These are phyloP conservation scores for Phoeniculus purpureus DNA, from an alignment of 2,797 vertebrate genomes.

Conservation along the genomic window DNA sequence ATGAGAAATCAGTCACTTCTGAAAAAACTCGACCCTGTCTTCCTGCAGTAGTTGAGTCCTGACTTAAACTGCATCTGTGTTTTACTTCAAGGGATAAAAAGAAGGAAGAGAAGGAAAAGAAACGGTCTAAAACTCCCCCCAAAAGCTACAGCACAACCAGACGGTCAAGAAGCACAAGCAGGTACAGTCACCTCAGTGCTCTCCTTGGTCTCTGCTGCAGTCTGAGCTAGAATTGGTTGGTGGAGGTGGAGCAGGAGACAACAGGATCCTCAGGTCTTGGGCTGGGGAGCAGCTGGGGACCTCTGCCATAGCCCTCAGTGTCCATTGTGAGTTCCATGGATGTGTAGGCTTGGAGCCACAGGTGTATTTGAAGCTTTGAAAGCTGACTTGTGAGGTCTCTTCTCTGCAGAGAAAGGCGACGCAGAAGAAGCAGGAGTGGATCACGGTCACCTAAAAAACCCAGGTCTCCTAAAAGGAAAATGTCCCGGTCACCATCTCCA, in stretches of 20 bases:
- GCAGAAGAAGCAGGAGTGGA: constrained; percentile 87
- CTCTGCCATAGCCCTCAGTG: no score
- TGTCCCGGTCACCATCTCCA: constrained; percentile 89
- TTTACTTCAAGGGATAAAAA: constrained; percentile 86
- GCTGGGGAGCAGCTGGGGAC: no score
- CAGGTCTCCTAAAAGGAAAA: constrained; percentile 88
- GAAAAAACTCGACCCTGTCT: no score
- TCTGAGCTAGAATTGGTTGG: no score
- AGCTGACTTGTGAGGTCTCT: neutral
- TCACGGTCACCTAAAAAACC: constrained; percentile 89
- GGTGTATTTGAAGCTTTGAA: neutral
- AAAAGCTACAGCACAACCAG: constrained; percentile 98
- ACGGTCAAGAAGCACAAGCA: constrained; percentile 91
- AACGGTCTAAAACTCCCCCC: constrained; percentile 96
- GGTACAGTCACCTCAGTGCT: constrained; percentile 71
- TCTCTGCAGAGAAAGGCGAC: constrained; percentile 82
- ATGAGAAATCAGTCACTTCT: no score
- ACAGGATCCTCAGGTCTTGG: no score
- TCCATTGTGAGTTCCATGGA: no score
- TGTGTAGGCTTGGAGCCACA: neutral
- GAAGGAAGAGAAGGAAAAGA: constrained; percentile 96
- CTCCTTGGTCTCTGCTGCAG: neutral
- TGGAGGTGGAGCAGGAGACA: no score
- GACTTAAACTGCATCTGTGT: neutral
- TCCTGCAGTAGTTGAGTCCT: no score